These are phyloP conservation scores for Poliocrania exsul DNA, from an alignment of 2,797 vertebrate genomes.

Conservation along the genomic window DNA sequence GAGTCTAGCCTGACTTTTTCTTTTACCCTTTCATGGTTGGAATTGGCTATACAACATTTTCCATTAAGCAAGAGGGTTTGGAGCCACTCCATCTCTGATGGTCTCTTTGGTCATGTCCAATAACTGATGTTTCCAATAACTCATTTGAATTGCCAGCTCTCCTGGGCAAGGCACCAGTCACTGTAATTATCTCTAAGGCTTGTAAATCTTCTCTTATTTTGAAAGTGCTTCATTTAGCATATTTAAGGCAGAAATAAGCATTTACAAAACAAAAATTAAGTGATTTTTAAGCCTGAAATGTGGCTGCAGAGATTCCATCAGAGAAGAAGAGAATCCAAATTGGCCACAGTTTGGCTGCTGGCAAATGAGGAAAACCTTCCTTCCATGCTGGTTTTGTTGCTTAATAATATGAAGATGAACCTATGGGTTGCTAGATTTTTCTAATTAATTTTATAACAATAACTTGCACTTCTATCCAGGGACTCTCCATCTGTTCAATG, in stretches of 20 bases:
- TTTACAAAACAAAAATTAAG: slow-evolving; percentile 54
- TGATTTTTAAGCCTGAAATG: slow-evolving; percentile 45
- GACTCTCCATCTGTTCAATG: neutral
- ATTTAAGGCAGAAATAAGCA: slow-evolving; percentile 41
- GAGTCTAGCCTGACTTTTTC: neutral
- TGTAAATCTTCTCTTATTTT: slow-evolving; percentile 48
- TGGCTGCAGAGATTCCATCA: slow-evolving; percentile 19
- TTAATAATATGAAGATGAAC: slow-evolving; percentile 7
- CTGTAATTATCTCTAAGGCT: slow-evolving; percentile 28
- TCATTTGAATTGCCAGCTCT: slow-evolving; percentile 35
- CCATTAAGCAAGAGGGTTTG: slow-evolving; percentile 29
- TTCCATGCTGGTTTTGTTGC: slow-evolving; percentile 15
- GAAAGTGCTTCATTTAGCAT: slow-evolving; percentile 24
- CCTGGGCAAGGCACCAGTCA: slow-evolving; percentile 31
- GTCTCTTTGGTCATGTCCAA: slow-evolving; percentile 38
- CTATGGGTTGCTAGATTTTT: neutral
- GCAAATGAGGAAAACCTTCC: slow-evolving; percentile 11
- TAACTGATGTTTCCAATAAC: slow-evolving; percentile 43
- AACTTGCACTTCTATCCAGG: neutral
- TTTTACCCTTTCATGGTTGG: slow-evolving; percentile 14
- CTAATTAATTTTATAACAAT: slow-evolving; percentile 9
- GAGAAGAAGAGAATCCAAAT: slow-evolving; percentile 25
- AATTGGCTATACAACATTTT: slow-evolving; percentile 17
- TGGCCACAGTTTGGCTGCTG: slow-evolving; percentile 24
- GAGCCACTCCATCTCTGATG: neutral